Evolutionary conservation across 2,888 invertebrate species (phyloP), one percentile per base, ranked within the genome.

Genomic region (Therioaphis trifolii): DNA sequence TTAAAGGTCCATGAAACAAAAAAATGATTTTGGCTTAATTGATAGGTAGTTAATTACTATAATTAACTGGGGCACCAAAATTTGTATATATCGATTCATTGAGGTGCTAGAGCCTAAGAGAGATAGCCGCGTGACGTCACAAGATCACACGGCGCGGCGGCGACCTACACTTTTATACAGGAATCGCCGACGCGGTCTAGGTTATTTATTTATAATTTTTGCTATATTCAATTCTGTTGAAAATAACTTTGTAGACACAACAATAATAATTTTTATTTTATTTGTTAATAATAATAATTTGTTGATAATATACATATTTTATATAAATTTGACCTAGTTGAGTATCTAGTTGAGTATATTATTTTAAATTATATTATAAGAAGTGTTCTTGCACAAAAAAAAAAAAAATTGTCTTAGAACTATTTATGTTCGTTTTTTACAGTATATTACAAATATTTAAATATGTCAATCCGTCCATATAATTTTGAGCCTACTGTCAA

Each of bases 381-480:
- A n/a, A n/a, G n/a, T n/a, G n/a, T n/a, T n/a, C n/a, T n/a, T n/a
- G n/a, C n/a, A n/a, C n/a, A n/a, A n/a, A n/a, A n/a, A n/a, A n/a
- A n/a, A n/a, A n/a, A n/a, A n/a, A n/a, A n/a, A n/a, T n/a, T n/a
- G n/a, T n/a, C n/a, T n/a, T 61, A 61, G 0, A 61, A 61, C 27
- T 27, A 61, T 61, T 61, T 29, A 12, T 29, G 27, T 61, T 27
- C 15, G 61, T 27, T 61, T 15, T 61, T 61, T 12, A 61, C 27
- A 61, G n/a, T n/a, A n/a, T n/a, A n/a, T n/a, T n/a, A n/a, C n/a
- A n/a, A n/a, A n/a, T n/a, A 61, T 15, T 66, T 35, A 66, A 66
- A 29, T 35, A 66, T 66, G 35, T 66, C 63, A 66, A 66, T 66
- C 15, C 7, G n/a, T 35, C 63, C 63, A 66, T 66, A 66, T 66